Conservation (phyloP, 2,113 vertebrate species). For the Passer domesticus region DNA sequence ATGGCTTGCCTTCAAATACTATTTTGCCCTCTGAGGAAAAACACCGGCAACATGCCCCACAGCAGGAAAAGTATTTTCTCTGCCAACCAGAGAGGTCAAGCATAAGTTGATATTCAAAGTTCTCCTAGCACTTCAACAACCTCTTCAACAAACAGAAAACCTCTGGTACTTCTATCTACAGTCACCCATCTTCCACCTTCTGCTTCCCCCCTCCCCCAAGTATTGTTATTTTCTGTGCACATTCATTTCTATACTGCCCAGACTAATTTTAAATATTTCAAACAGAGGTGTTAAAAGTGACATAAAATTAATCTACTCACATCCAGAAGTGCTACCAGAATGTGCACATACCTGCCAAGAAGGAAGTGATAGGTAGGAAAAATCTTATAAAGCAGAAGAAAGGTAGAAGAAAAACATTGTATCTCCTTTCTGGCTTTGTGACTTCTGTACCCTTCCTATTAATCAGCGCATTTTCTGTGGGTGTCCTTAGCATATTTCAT, state of each 20-base stretch:
- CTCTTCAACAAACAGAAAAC: neutral
- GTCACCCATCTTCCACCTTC: neutral
- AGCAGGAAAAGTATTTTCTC: neutral
- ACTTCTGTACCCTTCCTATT: neutral
- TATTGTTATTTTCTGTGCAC: neutral
- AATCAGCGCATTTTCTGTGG: neutral
- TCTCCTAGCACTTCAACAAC: neutral
- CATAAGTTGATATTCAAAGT: neutral
- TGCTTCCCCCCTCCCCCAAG: accelerated
- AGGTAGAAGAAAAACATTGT: neutral
- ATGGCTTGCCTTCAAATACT: neutral
- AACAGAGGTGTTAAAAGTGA: neutral
- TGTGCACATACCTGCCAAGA: neutral
- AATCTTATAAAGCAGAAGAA: neutral
- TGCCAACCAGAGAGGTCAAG: neutral
- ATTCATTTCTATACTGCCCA: neutral
- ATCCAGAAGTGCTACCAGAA: neutral
- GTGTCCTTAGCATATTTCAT: neutral
- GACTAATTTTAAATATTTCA: neutral
- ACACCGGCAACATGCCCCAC: neutral
- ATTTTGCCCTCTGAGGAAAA: neutral
- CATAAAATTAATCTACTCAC: neutral
- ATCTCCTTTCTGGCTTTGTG: neutral
- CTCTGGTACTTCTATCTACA: neutral
- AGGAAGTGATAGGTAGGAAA: neutral